Evolutionary conservation across 2,888 invertebrate species (phyloP).

Genomic region (Drosophila anomalata): DNA sequence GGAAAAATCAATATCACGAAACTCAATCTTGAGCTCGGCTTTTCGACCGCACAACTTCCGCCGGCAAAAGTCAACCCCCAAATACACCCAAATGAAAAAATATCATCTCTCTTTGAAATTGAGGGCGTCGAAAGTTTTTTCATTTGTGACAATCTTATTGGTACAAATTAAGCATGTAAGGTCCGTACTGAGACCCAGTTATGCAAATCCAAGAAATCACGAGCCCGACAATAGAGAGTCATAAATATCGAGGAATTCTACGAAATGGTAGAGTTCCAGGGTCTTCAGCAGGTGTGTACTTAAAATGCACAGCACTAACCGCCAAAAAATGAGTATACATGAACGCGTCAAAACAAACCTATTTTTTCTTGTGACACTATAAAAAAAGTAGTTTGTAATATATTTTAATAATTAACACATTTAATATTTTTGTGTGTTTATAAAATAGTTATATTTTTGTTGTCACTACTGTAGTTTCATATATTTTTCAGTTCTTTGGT

Average conservation of each 20-base stretch:
- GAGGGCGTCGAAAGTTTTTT: constrained; percentile 63
- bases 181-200: constrained; percentile 80
- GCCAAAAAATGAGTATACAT: constrained; percentile 51
- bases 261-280: constrained; percentile 54
- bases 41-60: constrained; percentile 57
- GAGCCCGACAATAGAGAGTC: constrained; percentile 49
- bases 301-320: constrained; percentile 72
- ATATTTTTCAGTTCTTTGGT: background rate
- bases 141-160: constrained; percentile 27
- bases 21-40: constrained; percentile 38
- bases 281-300: constrained; percentile 63
- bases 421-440: background rate
- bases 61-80: constrained; percentile 54
- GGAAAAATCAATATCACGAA: constrained; percentile 81
- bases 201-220: constrained; percentile 78
- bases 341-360: constrained; percentile 3
- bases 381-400: background rate
- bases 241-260: constrained; percentile 77
- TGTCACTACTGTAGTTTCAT: too few species aligned
- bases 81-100: constrained; percentile 14
- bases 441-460: background rate
- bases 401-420: background rate
- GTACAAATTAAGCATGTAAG: constrained; percentile 71
- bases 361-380: background rate
- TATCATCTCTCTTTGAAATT: constrained; percentile 30